Evolutionary conservation across 1,140 invertebrate species (phyloP).

Genomic region (Dysdera silvatica): DNA sequence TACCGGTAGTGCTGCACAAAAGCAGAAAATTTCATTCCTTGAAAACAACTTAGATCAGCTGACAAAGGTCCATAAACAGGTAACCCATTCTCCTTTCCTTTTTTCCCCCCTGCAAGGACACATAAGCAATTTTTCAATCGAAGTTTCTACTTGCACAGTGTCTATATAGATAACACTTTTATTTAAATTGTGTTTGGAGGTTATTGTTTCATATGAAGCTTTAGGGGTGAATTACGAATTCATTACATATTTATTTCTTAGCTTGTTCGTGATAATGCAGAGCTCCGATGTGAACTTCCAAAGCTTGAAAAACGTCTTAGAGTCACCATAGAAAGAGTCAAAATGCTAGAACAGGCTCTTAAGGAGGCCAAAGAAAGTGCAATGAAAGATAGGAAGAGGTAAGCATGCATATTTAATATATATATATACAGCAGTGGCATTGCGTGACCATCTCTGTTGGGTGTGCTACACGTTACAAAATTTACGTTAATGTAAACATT

Average conservation of each 20-base stretch:
- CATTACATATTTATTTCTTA: slow-evolving; percentile 29
- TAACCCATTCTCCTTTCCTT: slow-evolving; percentile 33
- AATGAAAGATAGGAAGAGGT: slow-evolving; percentile 93
- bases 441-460: too few relatives aligned
- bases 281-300: slow-evolving; percentile 93
- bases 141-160: background rate
- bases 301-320: slow-evolving; percentile 95
- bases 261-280: slow-evolving; percentile 93
- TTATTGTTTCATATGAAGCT: too few relatives aligned
- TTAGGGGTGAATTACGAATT: too few relatives aligned
- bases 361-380: slow-evolving; percentile 98
- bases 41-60: slow-evolving; percentile 99
- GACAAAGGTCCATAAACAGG: slow-evolving; percentile 77
- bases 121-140: background rate
- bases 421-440: background rate
- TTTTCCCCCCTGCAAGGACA: background rate
- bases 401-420: background rate
- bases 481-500: too few relatives aligned
- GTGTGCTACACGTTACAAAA: too few relatives aligned
- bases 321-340: slow-evolving; percentile 96
- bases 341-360: slow-evolving; percentile 91
- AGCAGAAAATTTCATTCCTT: slow-evolving; percentile 98
- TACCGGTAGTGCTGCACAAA: slow-evolving; percentile 84
- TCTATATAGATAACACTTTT: background rate
- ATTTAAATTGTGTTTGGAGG: too few relatives aligned